Base-by-base conservation (phyloP, 2,797 vertebrate genomes). In the Halcyon badia region DNA sequence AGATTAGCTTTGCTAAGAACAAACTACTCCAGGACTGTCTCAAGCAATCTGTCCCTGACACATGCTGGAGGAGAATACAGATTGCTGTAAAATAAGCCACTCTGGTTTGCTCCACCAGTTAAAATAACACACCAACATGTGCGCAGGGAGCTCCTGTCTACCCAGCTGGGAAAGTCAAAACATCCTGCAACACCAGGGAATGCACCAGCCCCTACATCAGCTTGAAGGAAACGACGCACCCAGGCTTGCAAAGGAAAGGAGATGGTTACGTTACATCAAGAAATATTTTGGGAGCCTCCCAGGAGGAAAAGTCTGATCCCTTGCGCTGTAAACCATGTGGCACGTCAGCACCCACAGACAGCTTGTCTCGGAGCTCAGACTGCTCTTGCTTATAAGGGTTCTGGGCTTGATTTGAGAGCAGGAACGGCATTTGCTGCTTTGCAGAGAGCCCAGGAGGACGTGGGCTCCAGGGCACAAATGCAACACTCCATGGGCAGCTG, bases 1-100 rank as follows among this genome's bases (percentile, higher is more conserved):
- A 96, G 96, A 97, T 98, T 96, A 97, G 85, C 91, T 95, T 86
- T 81, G 93, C 87, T 77, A 88, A 94, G 88, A 93, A 70, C 68
- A 5, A 87, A 92, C 95, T 25, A 58, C 90, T 92, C 90, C 80
- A 76, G 93, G 82, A 61, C 54, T 87, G 87, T 88, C 95, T 95
- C 81, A 72, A 93, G 95, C 91, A 92, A 83, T 94, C 88, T 78
- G 65, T 81, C 84, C 84, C 88, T 51, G 81, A 94, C 94, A 96
- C 92, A 90, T 42, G 76, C 90, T 88, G 90, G 88, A 95, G 85
- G 24, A 87, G 81, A 91, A 81, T 20, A 19, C 2, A 2, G 73
- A 75, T 92, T 84, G 90, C 76, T 89, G 77, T 78, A 77, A 80
- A 92, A 79, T 72, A 87, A 94, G 81, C 58, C 35, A 11, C 82